Base-by-base conservation (phyloP, 2,888 invertebrate species). In the Allophyes oxyacanthae region DNA sequence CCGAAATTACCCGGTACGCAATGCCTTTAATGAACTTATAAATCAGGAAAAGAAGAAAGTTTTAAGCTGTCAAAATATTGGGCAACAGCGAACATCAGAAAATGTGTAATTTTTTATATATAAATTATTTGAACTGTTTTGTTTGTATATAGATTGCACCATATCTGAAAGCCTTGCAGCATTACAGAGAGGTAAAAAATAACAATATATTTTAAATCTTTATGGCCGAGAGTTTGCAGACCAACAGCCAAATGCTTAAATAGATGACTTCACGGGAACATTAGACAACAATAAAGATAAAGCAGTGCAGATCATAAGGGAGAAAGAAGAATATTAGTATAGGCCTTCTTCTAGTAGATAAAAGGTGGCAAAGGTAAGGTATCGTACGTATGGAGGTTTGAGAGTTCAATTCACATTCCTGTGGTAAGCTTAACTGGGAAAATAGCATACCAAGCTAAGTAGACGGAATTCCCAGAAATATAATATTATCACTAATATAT, bases 61-160 rank as follows among this genome's bases (percentile, higher is more conserved):
- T 1, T 11, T 6, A 14, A 44, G 10, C n/a, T 28, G 26, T 6
- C 11, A 14, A 41, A 41, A 41, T 28, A 10, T 7, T 26, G 41
- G 30, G 0, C 10, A 34, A 41, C 4, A 42, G 2, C 30, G 6
- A 30, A 14, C 9, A 42, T 5, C 13, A 9, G 8, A 41, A 8
- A 30, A 14, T 6, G 2, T 9, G 42, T 10, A 13, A 28, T 13
- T 28, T 1, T 10, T 30, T 42, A 10, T 41, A 10, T 41, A 7
- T 30, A 15, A 7, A 13, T 2, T 15, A 28, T 30, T 40, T 14
- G n/a, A 38, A 14, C 8, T 8, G 0, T 15, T 43, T 46, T 43
- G 9, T 60, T 66, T 44, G 5, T 43, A 40, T 48, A 40, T 61
- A 64, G 64, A 54, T 64, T 28, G 43, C 34, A 6, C 67, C 67